These are phyloP conservation scores for Periophthalmus modestus DNA, from an alignment of 2,113 vertebrate species.

Conservation along the genomic window DNA sequence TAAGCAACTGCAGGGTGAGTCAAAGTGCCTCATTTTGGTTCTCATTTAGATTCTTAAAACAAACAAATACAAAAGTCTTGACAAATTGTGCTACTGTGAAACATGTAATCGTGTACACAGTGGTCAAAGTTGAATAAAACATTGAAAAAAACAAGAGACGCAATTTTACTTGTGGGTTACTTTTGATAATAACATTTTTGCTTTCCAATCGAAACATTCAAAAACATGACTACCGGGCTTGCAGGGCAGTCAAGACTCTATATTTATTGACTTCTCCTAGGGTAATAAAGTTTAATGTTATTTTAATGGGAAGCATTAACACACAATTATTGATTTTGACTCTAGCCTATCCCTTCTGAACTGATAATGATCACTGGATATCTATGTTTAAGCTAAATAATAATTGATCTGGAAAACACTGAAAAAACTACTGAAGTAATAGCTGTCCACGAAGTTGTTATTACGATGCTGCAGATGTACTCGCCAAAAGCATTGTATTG, in stretches of 20 bases:
- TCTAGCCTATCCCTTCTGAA: not conserved
- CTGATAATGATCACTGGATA: not conserved
- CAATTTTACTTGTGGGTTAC: not conserved
- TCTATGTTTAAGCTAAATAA: not conserved
- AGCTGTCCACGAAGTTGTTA: not conserved
- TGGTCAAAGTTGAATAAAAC: not conserved
- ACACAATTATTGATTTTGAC: not conserved
- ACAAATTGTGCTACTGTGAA: not conserved
- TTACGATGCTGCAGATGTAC: not conserved
- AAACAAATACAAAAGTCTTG: not conserved
- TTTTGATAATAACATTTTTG: not conserved
- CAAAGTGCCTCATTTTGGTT: not conserved
- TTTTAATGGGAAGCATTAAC: not conserved
- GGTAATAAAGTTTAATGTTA: slow-evolving; percentile 1
- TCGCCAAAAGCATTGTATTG: not conserved
- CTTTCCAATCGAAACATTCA: not conserved
- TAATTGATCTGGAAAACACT: not conserved
- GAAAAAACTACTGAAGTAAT: not conserved
- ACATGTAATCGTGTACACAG: not conserved
- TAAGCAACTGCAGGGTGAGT: slow-evolving; percentile 95
- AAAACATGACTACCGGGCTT: not conserved
- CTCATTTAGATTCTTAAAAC: not conserved
- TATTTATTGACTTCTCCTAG: not conserved
- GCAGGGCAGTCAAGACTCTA: not conserved
- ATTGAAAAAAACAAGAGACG: not conserved